Conservation (phyloP, 2,797 vertebrate species). For the Gallinago stenura region DNA sequence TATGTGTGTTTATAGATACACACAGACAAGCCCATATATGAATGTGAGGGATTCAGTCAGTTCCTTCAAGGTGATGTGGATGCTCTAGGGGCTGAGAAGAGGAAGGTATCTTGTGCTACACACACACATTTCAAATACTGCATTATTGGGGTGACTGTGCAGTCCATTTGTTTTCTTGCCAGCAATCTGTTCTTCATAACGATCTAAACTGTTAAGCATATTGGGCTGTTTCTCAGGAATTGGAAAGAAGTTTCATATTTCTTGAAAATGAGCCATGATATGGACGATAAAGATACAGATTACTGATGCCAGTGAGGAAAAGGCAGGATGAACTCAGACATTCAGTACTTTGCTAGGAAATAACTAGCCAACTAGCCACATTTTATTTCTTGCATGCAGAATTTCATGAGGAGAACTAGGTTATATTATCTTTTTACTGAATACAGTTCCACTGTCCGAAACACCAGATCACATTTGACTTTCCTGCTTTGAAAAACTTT, state of each 20-base stretch:
- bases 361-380: not conserved
- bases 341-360: not conserved
- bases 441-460: not conserved
- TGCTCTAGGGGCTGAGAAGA: not conserved
- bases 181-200: not conserved
- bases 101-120: not conserved
- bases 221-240: not conserved
- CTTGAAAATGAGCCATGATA: not conserved
- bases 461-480: not conserved
- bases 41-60: not conserved
- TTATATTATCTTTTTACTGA: not conserved
- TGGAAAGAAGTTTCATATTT: not conserved
- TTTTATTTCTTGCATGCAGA: not conserved
- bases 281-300: not conserved
- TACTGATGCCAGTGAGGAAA: not conserved
- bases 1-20: not conserved
- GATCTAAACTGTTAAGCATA: not conserved
- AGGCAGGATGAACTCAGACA: not conserved
- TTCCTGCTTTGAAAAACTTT: constrained; percentile 5
- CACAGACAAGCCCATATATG: rapidly evolving
- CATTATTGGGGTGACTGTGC: not conserved
- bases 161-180: not conserved
- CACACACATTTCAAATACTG: not conserved
- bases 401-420: not conserved
- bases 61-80: not conserved